Conservation (phyloP, 2,888 invertebrate genomes). For the Sthenelais limicola region DNA sequence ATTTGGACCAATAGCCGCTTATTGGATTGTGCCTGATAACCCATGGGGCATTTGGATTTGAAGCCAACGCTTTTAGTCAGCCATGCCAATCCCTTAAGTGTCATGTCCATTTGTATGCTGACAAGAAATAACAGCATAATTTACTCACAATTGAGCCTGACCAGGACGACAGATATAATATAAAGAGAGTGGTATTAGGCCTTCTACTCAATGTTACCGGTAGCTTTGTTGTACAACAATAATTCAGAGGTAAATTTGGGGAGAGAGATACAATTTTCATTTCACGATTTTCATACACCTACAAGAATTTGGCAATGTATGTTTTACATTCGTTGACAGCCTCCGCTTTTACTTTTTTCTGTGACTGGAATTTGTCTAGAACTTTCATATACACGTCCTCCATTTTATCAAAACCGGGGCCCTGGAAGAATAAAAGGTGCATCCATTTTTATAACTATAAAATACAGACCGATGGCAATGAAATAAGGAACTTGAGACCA, state of each 20-base stretch:
- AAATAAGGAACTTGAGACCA: not conserved
- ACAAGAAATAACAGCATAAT: no score
- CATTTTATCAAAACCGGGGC: conserved; percentile 38
- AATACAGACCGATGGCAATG: not conserved
- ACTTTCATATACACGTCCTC: conserved; percentile 11
- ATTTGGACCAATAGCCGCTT: no score
- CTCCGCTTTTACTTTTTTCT: not conserved
- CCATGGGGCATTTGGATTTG: no score
- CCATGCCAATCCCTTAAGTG: no score
- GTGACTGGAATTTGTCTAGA: conserved; percentile 29
- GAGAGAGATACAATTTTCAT: not conserved
- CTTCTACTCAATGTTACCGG: no score
- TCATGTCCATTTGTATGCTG: no score
- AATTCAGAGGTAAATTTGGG: not conserved
- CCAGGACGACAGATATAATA: no score
- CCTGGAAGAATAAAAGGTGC: conserved; percentile 26
- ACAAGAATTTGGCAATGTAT: not conserved
- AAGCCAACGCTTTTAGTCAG: no score
- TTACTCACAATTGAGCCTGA: no score
- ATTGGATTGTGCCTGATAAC: no score
- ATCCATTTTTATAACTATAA: not conserved
- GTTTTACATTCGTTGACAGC: not conserved
- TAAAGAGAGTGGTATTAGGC: no score
- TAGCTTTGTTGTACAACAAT: no score
- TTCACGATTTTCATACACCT: not conserved